Evolutionary conservation across 2,888 invertebrate species (phyloP), one percentile per base, ranked within the genome.

Genomic region (Hecatera dysodea): DNA sequence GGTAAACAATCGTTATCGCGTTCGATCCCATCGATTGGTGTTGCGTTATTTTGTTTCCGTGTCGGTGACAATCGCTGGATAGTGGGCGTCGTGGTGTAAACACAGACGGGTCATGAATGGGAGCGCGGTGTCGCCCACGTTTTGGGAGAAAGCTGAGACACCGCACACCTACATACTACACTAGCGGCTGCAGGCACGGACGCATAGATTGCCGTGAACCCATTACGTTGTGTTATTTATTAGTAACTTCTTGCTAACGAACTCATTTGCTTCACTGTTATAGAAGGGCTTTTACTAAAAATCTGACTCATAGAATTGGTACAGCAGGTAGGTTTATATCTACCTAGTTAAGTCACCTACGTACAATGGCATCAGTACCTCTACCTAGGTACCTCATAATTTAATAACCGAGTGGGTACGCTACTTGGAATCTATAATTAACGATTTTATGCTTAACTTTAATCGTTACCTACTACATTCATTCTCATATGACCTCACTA

Each of bases 1-100:
- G 93, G 95, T 95, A 95, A 94, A 95, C 94, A 95, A 86, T 91
- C 89, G 90, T 93, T 94, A 94, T 94, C 94, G 85, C 72, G 79
- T 73, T 85, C 86, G 88, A 88, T 90, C 80, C 87, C 93, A 93
- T 92, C 92, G 92, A 93, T 93, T 91, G 75, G 88, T 75, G 85
- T 83, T 85, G 85, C 71, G 83, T 88, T 89, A 90, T 90, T 90
- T 90, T 88, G 90, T 90, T 89, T 88, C 86, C 86, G 85, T 90
- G 87, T 87, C 85, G 83, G 80, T 62, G 79, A 67, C 50, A 82
- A 86, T 86, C 82, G 80, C 75, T 61, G 70, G 76, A 68, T 81
- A 72, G 81, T 81, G 81, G 73, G 72, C 80, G 69, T 55, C 73
- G 72, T 70, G 85, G 81, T 86, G 91, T 93, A 91, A 90, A 92